Percentiles rank a stretch among this genome's conserved stretches.
phyloP scores from a whole-genome alignment of 2,888 invertebrate species.

The Spatulosminthurus flaviceps region DNA sequence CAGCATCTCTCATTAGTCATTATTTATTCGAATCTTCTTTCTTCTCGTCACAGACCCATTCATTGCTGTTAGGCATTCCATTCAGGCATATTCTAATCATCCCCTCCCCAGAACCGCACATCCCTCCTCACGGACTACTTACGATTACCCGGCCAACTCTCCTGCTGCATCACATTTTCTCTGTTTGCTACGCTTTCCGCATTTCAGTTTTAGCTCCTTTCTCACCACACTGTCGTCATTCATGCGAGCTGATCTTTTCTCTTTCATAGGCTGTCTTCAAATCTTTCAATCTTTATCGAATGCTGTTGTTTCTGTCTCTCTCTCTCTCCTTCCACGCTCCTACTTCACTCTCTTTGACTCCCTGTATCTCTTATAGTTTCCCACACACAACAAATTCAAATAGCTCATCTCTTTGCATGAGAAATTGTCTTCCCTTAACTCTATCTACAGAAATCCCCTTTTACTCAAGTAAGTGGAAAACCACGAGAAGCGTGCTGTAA shows the following conservation, averaged over 20 bases:
- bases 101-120: constrained; percentile 36
- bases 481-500: constrained; percentile 20
- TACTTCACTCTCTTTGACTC: constrained; percentile 15
- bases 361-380: constrained; percentile 31
- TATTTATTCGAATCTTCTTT: constrained; percentile 37
- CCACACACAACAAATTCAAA: too few relatives aligned
- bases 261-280: constrained; percentile 36
- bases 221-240: constrained; percentile 26
- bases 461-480: constrained; percentile 18
- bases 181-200: constrained; percentile 8
- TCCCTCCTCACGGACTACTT: constrained; percentile 26
- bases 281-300: constrained; percentile 44
- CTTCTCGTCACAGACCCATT: constrained; percentile 30
- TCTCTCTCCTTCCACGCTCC: too few relatives aligned
- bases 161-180: constrained; percentile 1
- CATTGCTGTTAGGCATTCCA: constrained; percentile 45
- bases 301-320: not conserved
- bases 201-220: constrained; percentile 6
- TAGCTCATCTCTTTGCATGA: too few relatives aligned
- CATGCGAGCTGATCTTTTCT: constrained; percentile 41
- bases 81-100: constrained; percentile 45
- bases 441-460: constrained; percentile 12
- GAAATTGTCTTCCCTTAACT: constrained; percentile 28
- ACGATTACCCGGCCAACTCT: constrained; percentile 15
- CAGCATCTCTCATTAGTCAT: constrained; percentile 39